phyloP scores from a whole-genome alignment of 1,140 invertebrate genomes.

The Colletes latitarsis region DNA sequence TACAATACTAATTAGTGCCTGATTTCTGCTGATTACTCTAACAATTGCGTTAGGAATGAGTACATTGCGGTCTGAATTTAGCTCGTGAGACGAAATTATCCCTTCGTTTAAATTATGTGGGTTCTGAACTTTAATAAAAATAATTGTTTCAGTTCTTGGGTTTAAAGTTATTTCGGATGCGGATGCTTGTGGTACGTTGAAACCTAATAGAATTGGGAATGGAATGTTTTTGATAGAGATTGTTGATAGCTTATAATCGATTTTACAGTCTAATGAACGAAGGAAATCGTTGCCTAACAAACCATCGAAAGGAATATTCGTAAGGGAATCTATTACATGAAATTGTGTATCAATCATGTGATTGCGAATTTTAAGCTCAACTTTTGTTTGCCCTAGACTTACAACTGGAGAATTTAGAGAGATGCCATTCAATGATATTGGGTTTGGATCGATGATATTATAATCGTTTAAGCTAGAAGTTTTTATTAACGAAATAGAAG shows the following conservation, averaged over 20 bases:
- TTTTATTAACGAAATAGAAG: constrained; percentile 1
- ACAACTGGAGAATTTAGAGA: background rate
- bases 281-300: background rate
- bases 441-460: background rate
- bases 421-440: background rate
- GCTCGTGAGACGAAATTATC: background rate
- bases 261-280: background rate
- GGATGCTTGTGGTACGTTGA: background rate
- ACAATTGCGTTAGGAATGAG: constrained; percentile 4
- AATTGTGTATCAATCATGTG: background rate
- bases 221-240: background rate
- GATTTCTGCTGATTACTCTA: background rate
- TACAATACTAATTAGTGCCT: background rate
- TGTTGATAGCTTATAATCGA: background rate
- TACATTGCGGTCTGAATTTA: background rate
- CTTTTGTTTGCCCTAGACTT: background rate
- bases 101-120: background rate
- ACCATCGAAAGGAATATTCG: constrained; percentile 8
- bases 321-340: background rate
- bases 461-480: background rate
- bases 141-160: background rate
- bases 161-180: background rate
- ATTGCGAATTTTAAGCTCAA: background rate
- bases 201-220: background rate
- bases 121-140: background rate